phyloP scores from a whole-genome alignment of 2,797 vertebrate genomes.

The Trachops cirrhosus region DNA sequence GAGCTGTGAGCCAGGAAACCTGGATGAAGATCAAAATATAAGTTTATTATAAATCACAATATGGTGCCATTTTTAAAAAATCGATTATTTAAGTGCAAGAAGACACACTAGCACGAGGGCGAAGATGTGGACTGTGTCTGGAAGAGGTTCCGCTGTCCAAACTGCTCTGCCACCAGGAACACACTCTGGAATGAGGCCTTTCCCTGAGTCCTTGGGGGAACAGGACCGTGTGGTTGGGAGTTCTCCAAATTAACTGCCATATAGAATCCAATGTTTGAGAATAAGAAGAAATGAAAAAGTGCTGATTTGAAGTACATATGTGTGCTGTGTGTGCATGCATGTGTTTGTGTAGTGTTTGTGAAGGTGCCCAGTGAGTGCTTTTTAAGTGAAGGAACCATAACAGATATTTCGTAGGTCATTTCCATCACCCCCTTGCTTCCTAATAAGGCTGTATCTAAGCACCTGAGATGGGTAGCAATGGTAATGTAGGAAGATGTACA shows the following conservation, averaged over 20 bases:
- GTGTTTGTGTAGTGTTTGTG: background rate
- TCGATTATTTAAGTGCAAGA: background rate
- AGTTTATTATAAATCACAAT: background rate
- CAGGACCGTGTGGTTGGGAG: background rate
- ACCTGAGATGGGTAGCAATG: no score
- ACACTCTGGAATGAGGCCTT: background rate
- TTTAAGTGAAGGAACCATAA: no score
- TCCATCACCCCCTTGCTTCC: no score
- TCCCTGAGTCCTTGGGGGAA: background rate
- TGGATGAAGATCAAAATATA: background rate
- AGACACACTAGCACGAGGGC: background rate
- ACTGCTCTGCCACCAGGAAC: background rate
- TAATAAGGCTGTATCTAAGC: no score
- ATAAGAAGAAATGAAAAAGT: background rate
- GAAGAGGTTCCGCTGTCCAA: background rate
- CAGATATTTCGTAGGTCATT: no score
- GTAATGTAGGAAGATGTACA: no score
- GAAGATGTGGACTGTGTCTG: background rate
- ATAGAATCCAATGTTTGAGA: background rate
- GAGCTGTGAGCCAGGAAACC: background rate
- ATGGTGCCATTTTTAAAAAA: background rate
- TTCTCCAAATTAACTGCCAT: background rate
- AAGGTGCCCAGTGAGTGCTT: no score
- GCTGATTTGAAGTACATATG: background rate
- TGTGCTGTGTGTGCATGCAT: background rate